Evolutionary conservation across 2,888 invertebrate species (phyloP), one percentile per base, ranked within the genome.

Genomic region (Epinotia demarniana): DNA sequence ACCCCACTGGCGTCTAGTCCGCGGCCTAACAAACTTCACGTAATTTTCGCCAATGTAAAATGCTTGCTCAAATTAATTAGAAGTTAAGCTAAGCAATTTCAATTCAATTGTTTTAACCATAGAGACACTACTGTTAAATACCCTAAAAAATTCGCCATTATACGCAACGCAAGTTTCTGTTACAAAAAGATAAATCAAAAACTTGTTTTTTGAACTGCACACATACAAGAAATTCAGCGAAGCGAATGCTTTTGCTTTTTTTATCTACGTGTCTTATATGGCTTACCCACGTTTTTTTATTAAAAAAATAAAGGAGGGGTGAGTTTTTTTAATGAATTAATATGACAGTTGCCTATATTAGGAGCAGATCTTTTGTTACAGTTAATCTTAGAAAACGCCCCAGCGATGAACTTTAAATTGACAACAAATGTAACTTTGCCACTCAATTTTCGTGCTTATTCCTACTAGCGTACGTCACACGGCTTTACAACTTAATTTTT

Each of bases 231-330:
- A 49, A 60, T 62, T 23, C 76, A 68, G 19, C 64, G 57, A 46
- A 64, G 49, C 43, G 73, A 72, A 69, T 60, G 23, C 18, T 72
- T 77, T 81, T 55, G 23, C 18, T 72, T 77, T 81, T 78, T 72
- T 75, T 77, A 79, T 77, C 79, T 62, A 73, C 77, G 73, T 78
- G 81, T 81, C 84, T 82, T 77, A 13, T 53, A 13, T 73, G 27
- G 75, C 79, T 83, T 89, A 91, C 91, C 91, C 92, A 92, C 92
- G 91, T 88, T 91, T 91, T 92, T 88, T 82, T 84, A 80, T 83
- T 81, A 82, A 87, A 88, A 86, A 84, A 83, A 81, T 79, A 80
- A 69, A 78, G 84, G 84, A 91, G 92, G 92, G 92, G 92, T 92
- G 91, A 93, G 81, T 75, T 63, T 74, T 73, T 69, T 71, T 33